Base-by-base conservation (phyloP, 2,888 invertebrate genomes). In the Parnassius mnemosyne region DNA sequence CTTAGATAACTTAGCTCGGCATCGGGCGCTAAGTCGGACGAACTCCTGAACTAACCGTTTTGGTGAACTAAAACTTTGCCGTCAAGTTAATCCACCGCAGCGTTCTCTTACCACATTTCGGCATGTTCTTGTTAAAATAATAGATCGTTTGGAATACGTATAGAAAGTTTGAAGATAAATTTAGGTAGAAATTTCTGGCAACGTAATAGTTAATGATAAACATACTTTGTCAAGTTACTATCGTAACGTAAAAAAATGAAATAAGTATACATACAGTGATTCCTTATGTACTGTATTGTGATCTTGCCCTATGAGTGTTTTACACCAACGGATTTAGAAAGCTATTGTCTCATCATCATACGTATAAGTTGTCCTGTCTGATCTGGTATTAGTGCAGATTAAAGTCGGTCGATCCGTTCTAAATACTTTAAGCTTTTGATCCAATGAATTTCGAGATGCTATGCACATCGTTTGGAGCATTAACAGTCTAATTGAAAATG, bases 11-110 rank as follows among this genome's bases (percentile, higher is more conserved):
- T 87, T 81, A 81, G 81, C 82, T 73, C 74, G 76, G 78, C 86
- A 87, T 87, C 87, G 83, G 80, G 83, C 81, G 85, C 84, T 86
- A 86, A 86, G 86, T 88, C 84, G 84, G 83, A 69, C 77, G 74
- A 84, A 85, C 80, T 85, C 76, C 69, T 72, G 70, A 83, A 84
- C 85, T 77, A 78, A 83, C 80, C 84, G 81, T 82, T 88, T 83
- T 81, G 83, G 75, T 78, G 79, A 77, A 70, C 71, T 68, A 65
- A 73, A 84, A 87, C 79, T 87, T 85, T 72, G 74, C 69, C 79
- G 71, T 68, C 68, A 68, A 74, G 69, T 72, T 74, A 71, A 73
- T 72, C 69, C 67, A 51, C 57, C 53, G 63, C 63, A 53, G 34
- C 47, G 51, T 56, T 58, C 62, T 56, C 63, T 55, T 65, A 60